phyloP scores from a whole-genome alignment of 2,888 invertebrate species.

The Ctena decussata region DNA sequence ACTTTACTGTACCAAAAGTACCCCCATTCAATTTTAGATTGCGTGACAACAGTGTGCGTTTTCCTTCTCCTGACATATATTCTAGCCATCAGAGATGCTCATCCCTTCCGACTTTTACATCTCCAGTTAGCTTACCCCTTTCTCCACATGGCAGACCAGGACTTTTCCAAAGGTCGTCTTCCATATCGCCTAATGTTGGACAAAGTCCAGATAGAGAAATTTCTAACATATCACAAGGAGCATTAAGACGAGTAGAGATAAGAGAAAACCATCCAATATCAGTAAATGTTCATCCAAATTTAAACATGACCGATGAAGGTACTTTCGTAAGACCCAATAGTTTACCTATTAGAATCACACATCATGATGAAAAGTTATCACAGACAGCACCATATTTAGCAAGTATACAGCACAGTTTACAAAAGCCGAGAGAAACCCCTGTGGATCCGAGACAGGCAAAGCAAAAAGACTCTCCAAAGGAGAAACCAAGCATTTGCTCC shows the following conservation, averaged over 20 bases:
- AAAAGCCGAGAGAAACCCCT: slow-evolving; percentile 47
- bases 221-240: slow-evolving; percentile 23
- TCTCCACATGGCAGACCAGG: slow-evolving; percentile 14
- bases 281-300: slow-evolving; percentile 23
- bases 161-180: slow-evolving; percentile 41
- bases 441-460: not conserved
- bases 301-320: not conserved
- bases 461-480: not conserved
- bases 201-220: slow-evolving; percentile 8
- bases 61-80: not conserved
- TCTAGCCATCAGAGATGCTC: slow-evolving; percentile 17
- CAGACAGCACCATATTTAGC: slow-evolving; percentile 45
- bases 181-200: slow-evolving; percentile 57
- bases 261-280: slow-evolving; percentile 46
- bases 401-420: slow-evolving; percentile 60
- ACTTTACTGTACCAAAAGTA: slow-evolving; percentile 59
- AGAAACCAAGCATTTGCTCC: not conserved
- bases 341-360: not conserved
- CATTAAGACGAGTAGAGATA: slow-evolving; percentile 20
- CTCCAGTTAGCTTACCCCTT: slow-evolving; percentile 18
- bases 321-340: not conserved
- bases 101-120: slow-evolving; percentile 42
- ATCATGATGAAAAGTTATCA: slow-evolving; percentile 17
- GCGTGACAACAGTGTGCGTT: slow-evolving; percentile 1
- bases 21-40: slow-evolving; percentile 38